These are phyloP conservation scores for Mamestra configurata DNA, from an alignment of 1,140 invertebrate genomes.

Conservation along the genomic window DNA sequence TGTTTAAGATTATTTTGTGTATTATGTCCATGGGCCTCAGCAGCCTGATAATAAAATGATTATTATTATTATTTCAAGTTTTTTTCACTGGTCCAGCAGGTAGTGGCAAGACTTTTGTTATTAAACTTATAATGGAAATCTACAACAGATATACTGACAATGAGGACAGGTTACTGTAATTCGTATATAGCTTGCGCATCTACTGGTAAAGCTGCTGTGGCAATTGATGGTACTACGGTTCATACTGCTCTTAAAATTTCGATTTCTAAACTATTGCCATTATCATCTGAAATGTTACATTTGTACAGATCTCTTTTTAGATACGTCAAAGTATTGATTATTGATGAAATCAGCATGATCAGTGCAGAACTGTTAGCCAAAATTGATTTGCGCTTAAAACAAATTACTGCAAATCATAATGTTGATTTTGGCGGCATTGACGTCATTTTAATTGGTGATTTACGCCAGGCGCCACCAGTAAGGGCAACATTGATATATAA, in stretches of 20 bases:
- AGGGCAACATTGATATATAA: no score
- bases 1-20: no score
- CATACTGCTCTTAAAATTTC: constrained; percentile 67
- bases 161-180: constrained; percentile 63
- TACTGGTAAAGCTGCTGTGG: constrained; percentile 24
- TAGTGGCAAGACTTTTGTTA: constrained; percentile 61
- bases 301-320: constrained; percentile 49
- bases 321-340: constrained; percentile 45
- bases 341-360: constrained; percentile 64
- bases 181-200: constrained; percentile 71
- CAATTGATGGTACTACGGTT: constrained; percentile 56
- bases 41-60: no score
- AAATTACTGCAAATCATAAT: constrained; percentile 40
- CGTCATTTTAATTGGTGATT: constrained; percentile 59
- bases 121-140: constrained; percentile 68
- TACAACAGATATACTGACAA: constrained; percentile 55
- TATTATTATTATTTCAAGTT: no score
- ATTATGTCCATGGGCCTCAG: no score
- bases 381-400: constrained; percentile 60
- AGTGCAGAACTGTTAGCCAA: constrained; percentile 54
- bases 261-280: constrained; percentile 52
- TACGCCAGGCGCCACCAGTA: constrained; percentile 56
- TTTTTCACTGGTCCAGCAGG: constrained; percentile 56
- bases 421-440: constrained; percentile 52
- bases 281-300: constrained; percentile 54